Conservation (phyloP, 2,888 invertebrate species). For the Tyria jacobaeae region DNA sequence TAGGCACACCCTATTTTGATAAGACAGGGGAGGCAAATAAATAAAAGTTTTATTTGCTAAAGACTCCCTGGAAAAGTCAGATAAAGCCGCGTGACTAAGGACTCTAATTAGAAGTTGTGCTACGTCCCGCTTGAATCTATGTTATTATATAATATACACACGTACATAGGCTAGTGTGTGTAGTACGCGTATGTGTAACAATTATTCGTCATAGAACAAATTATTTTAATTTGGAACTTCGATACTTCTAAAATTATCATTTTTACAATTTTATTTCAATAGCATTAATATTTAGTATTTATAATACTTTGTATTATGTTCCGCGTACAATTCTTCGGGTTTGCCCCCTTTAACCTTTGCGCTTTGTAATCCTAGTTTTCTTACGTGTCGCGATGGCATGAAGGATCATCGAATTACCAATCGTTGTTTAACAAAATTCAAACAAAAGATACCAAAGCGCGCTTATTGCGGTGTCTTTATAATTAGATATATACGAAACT, state of each 20-base stretch:
- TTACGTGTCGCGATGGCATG: not conserved
- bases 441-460: not conserved
- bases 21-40: conserved; percentile 44
- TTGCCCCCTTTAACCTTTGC: not conserved
- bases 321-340: too few relatives aligned
- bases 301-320: too few relatives aligned
- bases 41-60: conserved; percentile 51
- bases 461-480: not conserved
- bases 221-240: not conserved
- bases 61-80: conserved; percentile 36
- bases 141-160: conserved; percentile 10
- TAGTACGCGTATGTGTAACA: not conserved
- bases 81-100: conserved; percentile 54
- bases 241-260: not conserved
- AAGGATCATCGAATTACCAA: not conserved
- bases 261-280: too few relatives aligned
- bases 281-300: too few relatives aligned
- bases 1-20: conserved; percentile 16
- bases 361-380: not conserved
- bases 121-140: conserved; percentile 30
- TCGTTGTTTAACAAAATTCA: not conserved
- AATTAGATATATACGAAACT: not conserved
- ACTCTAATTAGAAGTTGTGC: conserved; percentile 60
- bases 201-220: too few relatives aligned
- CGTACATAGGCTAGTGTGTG: not conserved